Evolutionary conservation across 2,113 vertebrate genomes (phyloP).

Genomic region (Sialia sialis): DNA sequence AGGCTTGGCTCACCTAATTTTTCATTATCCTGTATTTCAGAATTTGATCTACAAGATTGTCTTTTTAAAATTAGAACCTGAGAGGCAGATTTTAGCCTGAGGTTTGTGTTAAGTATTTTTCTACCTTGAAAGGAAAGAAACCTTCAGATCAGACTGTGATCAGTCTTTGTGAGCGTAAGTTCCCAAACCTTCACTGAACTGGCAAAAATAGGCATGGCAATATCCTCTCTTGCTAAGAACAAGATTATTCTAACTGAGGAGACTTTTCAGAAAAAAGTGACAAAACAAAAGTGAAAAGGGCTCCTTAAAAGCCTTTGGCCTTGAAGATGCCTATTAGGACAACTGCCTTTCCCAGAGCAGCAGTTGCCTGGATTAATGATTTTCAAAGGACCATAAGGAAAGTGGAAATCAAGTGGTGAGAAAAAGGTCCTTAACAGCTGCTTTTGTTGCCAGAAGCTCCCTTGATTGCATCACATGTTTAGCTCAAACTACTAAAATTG

Average conservation of each 20-base stretch:
- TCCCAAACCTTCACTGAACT: not conserved
- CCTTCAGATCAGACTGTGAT: not conserved
- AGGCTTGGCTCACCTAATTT: not conserved
- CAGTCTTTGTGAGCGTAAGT: not conserved
- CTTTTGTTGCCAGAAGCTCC: constrained; percentile 46
- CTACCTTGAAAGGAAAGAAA: not conserved
- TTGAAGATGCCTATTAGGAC: not conserved
- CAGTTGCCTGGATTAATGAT: not conserved
- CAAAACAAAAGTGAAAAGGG: not conserved
- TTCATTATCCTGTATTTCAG: not conserved
- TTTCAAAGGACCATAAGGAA: constrained; percentile 25
- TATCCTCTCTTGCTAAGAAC: not conserved
- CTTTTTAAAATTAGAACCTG: not conserved
- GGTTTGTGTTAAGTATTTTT: not conserved
- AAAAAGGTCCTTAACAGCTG: constrained; percentile 43
- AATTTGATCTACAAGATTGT: not conserved
- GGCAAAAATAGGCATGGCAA: not conserved
- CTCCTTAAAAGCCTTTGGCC: not conserved
- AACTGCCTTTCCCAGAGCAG: not conserved
- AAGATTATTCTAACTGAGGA: not conserved
- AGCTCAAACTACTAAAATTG: not conserved
- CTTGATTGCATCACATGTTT: constrained; percentile 18
- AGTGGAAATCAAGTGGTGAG: constrained; percentile 34
- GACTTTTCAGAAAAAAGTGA: not conserved
- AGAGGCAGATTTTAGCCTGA: not conserved